These are phyloP conservation scores for Smithornis capensis DNA, from an alignment of 2,113 vertebrate species.

Conservation along the genomic window DNA sequence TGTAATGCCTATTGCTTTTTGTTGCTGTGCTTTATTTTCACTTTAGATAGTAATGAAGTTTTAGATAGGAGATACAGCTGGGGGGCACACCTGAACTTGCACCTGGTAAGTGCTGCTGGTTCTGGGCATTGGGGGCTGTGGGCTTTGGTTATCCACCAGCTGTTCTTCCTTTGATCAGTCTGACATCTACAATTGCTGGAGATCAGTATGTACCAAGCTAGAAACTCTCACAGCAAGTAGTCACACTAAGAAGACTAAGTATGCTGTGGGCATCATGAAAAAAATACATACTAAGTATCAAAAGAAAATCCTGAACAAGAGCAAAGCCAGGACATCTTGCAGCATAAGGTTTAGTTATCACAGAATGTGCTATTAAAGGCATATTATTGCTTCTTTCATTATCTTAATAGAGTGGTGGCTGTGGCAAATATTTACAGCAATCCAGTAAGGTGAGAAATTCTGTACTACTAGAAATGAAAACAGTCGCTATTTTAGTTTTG, in stretches of 20 bases:
- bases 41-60: not conserved
- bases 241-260: not conserved
- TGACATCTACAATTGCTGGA: not conserved
- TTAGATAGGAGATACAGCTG: not conserved
- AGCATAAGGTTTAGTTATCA: slow-evolving; percentile 25
- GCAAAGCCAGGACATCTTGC: not conserved
- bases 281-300: not conserved
- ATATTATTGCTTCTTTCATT: not conserved
- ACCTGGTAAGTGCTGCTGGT: not conserved
- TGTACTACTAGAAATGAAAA: not conserved
- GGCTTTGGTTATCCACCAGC: not conserved
- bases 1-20: not conserved
- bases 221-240: not conserved
- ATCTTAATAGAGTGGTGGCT: not conserved
- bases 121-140: not conserved
- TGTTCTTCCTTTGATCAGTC: not conserved
- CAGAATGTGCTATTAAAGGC: slow-evolving; percentile 3
- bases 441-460: not conserved
- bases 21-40: not conserved
- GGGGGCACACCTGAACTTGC: not conserved
- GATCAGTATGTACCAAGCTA: not conserved
- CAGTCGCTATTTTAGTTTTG: not conserved
- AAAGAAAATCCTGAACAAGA: not conserved
- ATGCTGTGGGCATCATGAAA: not conserved
- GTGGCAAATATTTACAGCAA: slow-evolving; percentile 23